Evolutionary conservation across 2,888 invertebrate species (phyloP).

Genomic region (Tanaodytes sp.): DNA sequence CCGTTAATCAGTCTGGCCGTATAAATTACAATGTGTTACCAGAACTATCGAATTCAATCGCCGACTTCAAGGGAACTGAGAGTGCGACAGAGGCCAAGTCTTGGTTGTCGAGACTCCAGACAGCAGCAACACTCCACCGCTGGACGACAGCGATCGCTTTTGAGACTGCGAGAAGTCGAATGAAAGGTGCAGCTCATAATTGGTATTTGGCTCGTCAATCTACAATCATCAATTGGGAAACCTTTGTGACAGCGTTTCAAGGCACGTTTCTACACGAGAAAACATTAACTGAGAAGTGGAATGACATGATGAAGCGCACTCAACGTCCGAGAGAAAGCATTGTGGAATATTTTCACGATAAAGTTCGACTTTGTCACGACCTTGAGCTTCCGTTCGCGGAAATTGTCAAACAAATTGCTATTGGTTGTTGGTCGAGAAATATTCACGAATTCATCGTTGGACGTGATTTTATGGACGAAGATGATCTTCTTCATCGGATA

Average conservation of each 20-base stretch:
- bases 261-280: slow-evolving; percentile 16
- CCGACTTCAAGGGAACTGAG: too few relatives aligned
- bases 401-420: slow-evolving; percentile 15
- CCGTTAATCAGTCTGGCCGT: too few relatives aligned
- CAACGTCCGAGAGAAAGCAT: slow-evolving; percentile 28
- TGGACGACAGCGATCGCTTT: not conserved
- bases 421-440: not conserved
- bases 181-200: not conserved
- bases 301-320: slow-evolving; percentile 26
- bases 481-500: not conserved
- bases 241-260: slow-evolving; percentile 11
- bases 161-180: not conserved
- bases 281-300: slow-evolving; percentile 31
- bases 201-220: slow-evolving; percentile 14
- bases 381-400: slow-evolving; percentile 18
- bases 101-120: too few relatives aligned
- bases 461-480: not conserved
- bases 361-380: slow-evolving; percentile 20
- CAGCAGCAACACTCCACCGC: not conserved
- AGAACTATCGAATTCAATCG: too few relatives aligned
- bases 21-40: too few relatives aligned
- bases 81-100: too few relatives aligned
- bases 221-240: slow-evolving; percentile 4
- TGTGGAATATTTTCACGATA: slow-evolving; percentile 23
- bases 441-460: not conserved